phyloP scores from a whole-genome alignment of 2,113 vertebrate species.

The Halcyon malimbica region DNA sequence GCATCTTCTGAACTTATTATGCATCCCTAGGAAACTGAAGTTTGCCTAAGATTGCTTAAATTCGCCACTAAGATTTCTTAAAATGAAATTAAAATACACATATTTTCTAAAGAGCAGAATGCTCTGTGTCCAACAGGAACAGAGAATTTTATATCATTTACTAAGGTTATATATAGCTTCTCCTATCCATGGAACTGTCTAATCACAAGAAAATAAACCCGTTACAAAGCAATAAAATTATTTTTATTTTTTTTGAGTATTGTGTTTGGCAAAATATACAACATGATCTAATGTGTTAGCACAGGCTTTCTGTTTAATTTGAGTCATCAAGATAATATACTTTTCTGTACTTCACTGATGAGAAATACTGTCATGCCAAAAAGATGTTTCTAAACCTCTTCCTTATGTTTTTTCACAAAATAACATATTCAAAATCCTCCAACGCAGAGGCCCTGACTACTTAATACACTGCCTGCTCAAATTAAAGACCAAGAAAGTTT shows the following conservation, averaged over 20 bases:
- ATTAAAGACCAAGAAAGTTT: background rate
- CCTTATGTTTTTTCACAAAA: background rate
- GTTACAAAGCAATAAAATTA: background rate
- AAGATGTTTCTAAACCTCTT: background rate
- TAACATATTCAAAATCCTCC: background rate
- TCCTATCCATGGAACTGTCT: background rate
- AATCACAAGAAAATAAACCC: background rate
- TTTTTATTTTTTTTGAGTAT: background rate
- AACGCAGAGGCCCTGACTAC: background rate
- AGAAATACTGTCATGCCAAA: background rate
- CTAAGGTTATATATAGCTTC: background rate
- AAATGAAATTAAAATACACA: background rate
- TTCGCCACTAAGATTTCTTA: background rate
- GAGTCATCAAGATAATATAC: background rate
- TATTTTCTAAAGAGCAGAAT: background rate
- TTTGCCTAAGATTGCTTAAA: background rate
- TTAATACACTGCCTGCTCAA: background rate
- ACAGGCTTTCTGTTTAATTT: background rate
- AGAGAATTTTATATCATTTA: background rate
- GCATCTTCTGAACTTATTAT: background rate
- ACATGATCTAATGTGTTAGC: background rate
- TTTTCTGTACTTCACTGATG: background rate
- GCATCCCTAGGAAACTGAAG: background rate
- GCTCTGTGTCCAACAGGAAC: accelerated
- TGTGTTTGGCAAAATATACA: background rate